phyloP scores from a whole-genome alignment of 2,888 invertebrate genomes.

The Deilephila elpenor region DNA sequence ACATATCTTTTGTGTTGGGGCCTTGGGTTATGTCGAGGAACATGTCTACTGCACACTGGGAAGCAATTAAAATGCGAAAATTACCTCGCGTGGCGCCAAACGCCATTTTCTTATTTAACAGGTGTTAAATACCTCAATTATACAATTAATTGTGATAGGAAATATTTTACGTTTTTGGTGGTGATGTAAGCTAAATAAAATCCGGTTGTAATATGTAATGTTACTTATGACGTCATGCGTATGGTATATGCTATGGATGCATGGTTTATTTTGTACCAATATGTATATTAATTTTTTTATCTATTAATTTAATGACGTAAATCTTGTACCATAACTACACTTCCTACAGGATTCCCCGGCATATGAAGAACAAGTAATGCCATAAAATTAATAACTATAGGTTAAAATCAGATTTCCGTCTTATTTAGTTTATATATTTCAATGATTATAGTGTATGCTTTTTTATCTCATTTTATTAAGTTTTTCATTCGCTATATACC shows the following conservation, averaged over 20 bases:
- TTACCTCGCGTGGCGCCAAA: constrained; percentile 12
- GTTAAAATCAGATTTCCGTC: no score
- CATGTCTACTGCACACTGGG: constrained; percentile 37
- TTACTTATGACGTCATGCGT: neutral
- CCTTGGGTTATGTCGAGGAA: constrained; percentile 50
- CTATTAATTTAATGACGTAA: no score
- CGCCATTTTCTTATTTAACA: constrained; percentile 9
- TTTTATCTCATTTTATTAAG: no score
- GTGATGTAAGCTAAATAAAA: no score
- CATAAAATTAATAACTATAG: no score
- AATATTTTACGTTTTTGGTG: neutral
- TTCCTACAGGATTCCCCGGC: no score
- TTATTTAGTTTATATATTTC: no score
- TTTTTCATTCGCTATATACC: no score
- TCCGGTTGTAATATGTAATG: no score
- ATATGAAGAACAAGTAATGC: no score
- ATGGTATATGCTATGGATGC: neutral
- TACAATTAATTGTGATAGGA: constrained; percentile 25
- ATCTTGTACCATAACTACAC: no score
- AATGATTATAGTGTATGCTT: no score
- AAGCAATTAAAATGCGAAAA: constrained; percentile 43
- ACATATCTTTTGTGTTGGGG: constrained; percentile 41
- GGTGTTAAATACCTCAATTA: constrained; percentile 4
- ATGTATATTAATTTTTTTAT: neutral
- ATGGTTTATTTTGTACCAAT: neutral